These are phyloP conservation scores for Heteronetta atricapilla DNA, from an alignment of 2,113 vertebrate species.

Conservation along the genomic window DNA sequence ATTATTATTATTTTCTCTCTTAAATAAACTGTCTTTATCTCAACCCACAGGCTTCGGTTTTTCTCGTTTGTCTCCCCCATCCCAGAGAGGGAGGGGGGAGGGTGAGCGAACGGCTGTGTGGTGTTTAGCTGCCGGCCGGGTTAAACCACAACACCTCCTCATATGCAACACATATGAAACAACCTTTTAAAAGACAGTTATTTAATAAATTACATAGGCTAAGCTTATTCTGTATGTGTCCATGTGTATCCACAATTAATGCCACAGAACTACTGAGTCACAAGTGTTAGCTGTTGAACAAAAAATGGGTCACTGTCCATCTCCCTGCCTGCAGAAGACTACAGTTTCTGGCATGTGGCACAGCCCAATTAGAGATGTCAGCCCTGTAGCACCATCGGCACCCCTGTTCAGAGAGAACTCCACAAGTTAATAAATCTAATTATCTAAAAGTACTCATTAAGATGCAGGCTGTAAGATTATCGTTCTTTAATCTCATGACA, in stretches of 20 bases:
- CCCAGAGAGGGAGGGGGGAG: too few species aligned
- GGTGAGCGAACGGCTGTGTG: too few species aligned
- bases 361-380: neutral
- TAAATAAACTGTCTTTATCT: too few species aligned
- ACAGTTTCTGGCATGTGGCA: neutral
- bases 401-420: neutral
- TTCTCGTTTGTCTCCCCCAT: too few species aligned
- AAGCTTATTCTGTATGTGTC: neutral
- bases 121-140: too few species aligned
- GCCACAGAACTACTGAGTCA: neutral
- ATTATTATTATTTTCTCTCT: too few species aligned
- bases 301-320: neutral
- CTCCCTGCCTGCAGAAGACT: neutral
- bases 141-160: too few species aligned
- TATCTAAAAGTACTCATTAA: neutral
- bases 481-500: neutral
- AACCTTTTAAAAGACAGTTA: rapidly evolving
- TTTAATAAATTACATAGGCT: neutral
- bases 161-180: neutral
- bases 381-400: neutral
- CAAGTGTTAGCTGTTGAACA: neutral
- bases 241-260: rapidly evolving
- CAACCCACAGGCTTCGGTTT: too few species aligned
- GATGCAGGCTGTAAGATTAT: neutral
- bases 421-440: neutral